Conservation (phyloP, 2,113 vertebrate species). For the Actenoides hombroni region DNA sequence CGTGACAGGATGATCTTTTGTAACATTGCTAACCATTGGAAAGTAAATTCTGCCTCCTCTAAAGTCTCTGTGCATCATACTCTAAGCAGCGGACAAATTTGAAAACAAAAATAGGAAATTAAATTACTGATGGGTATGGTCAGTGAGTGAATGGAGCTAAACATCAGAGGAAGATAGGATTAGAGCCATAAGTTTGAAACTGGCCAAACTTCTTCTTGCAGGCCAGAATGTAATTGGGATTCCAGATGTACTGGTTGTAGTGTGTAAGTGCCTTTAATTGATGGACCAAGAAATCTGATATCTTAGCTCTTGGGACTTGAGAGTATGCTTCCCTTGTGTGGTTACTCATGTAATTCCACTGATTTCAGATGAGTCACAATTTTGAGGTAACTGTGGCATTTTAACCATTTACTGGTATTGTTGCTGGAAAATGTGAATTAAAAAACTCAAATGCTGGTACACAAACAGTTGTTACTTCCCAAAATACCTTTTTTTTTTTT, state of each 20-base stretch:
- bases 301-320: not conserved
- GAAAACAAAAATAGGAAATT: not conserved
- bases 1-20: not conserved
- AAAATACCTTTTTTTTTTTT: not conserved
- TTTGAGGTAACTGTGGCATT: not conserved
- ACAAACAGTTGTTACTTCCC: not conserved
- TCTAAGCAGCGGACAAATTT: not conserved
- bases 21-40: not conserved
- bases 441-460: not conserved
- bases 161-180: not conserved
- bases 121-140: not conserved
- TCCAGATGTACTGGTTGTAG: not conserved
- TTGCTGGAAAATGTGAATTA: not conserved
- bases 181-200: not conserved
- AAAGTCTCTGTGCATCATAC: not conserved
- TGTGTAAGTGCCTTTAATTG: not conserved
- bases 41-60: not conserved
- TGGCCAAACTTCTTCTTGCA: not conserved
- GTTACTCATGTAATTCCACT: not conserved
- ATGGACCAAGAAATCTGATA: not conserved
- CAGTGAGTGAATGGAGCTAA: not conserved
- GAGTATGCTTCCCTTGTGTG: not conserved
- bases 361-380: not conserved
- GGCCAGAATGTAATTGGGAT: not conserved
- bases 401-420: not conserved